Conservation (phyloP, 2,797 vertebrate species). For the Arctocebus calabarensis region DNA sequence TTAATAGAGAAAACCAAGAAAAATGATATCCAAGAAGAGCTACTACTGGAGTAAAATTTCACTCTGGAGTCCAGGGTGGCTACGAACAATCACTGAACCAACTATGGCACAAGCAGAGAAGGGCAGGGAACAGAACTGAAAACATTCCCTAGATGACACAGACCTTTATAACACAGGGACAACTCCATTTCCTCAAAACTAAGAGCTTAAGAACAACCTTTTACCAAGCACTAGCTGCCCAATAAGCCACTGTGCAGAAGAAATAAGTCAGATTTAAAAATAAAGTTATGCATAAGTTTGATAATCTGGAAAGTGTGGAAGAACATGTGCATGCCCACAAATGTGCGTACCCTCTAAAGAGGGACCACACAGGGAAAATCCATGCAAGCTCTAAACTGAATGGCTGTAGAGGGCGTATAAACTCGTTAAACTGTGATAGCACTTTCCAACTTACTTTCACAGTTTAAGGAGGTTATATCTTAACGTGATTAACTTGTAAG, state of each 20-base stretch:
- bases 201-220: background rate
- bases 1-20: background rate
- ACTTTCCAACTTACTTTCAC: background rate
- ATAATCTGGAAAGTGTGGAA: background rate
- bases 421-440: background rate
- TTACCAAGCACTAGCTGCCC: background rate
- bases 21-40: background rate
- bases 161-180: background rate
- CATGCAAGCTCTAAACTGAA: background rate
- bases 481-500: background rate
- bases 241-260: background rate
- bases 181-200: background rate
- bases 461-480: background rate
- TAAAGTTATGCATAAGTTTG: background rate
- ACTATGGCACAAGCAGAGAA: background rate
- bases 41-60: background rate
- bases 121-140: background rate
- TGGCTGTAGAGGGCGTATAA: rapidly evolving
- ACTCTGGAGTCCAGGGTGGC: background rate
- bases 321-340: too few relatives aligned
- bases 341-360: background rate
- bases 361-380: background rate
- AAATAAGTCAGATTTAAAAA: background rate
- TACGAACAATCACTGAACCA: background rate
- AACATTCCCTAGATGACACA: background rate